These are phyloP conservation scores for Tipula confusa DNA, from an alignment of 2,888 invertebrate genomes.

Conservation along the genomic window DNA sequence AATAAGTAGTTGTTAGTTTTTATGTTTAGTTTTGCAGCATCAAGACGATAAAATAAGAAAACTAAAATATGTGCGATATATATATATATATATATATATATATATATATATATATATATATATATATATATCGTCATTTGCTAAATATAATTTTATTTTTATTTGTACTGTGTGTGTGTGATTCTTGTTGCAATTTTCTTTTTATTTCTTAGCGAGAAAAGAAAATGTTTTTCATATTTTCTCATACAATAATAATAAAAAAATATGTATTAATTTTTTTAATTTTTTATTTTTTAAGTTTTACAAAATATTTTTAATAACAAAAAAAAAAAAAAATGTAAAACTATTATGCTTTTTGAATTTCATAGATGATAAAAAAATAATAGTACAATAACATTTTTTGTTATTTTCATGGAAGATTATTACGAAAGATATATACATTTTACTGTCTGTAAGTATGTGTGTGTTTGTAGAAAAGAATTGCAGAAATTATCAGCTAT, in stretches of 20 bases:
- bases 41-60: constrained; percentile 14
- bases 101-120: no score
- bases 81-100: no score
- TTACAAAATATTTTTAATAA: neutral
- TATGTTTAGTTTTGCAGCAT: constrained; percentile 9
- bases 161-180: neutral
- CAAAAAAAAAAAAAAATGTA: constrained; percentile 15
- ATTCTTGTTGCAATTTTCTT: neutral
- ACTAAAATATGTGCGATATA: no score
- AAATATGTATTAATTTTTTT: neutral
- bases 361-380: neutral
- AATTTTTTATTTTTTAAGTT: neutral
- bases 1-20: constrained; percentile 25
- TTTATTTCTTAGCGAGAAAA: neutral
- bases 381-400: neutral
- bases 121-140: neutral
- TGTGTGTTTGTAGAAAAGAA: no score
- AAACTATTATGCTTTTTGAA: constrained; percentile 25
- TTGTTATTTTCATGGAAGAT: neutral
- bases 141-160: neutral
- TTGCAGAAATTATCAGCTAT: no score
- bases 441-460: neutral
- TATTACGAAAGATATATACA: neutral
- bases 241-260: neutral
- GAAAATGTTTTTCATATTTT: constrained; percentile 13